Evolutionary conservation across 2,888 invertebrate species (phyloP).

Genomic region (Ischnura elegans): DNA sequence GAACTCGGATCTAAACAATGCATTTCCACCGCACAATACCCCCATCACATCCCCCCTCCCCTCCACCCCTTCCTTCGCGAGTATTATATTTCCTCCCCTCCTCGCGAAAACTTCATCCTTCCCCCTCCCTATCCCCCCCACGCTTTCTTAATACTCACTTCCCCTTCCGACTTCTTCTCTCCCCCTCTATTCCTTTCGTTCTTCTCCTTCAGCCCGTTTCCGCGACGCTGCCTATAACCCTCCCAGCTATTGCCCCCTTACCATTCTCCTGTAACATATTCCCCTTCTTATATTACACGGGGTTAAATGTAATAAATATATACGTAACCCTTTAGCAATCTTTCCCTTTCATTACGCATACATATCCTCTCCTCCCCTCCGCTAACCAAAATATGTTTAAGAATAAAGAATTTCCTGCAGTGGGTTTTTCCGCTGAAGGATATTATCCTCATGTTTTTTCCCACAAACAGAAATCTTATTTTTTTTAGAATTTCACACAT

Average conservation of each 20-base stretch:
- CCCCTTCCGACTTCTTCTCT: not conserved
- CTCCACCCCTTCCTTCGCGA: not conserved
- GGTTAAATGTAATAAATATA: too few relatives aligned
- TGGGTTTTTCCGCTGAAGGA: too few relatives aligned
- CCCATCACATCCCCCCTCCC: not conserved
- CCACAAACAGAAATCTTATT: too few relatives aligned
- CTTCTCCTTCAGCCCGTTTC: not conserved
- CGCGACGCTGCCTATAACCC: too few relatives aligned
- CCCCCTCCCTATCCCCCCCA: not conserved
- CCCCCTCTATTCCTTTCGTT: not conserved
- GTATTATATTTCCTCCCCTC: constrained; percentile 13
- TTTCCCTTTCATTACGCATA: too few relatives aligned
- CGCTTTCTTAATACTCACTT: not conserved
- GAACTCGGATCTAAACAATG: constrained; percentile 28
- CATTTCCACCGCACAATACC: constrained; percentile 35
- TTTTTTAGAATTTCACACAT: too few relatives aligned
- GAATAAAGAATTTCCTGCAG: too few relatives aligned
- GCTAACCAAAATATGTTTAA: too few relatives aligned
- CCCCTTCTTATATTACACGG: too few relatives aligned
- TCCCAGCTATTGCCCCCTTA: too few relatives aligned
- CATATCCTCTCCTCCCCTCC: not conserved
- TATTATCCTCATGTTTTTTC: too few relatives aligned
- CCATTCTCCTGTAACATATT: not conserved
- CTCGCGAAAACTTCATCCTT: not conserved
- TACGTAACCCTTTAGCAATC: too few relatives aligned